Conservation (phyloP, 1,140 invertebrate genomes). For the Saxidomus purpurata region DNA sequence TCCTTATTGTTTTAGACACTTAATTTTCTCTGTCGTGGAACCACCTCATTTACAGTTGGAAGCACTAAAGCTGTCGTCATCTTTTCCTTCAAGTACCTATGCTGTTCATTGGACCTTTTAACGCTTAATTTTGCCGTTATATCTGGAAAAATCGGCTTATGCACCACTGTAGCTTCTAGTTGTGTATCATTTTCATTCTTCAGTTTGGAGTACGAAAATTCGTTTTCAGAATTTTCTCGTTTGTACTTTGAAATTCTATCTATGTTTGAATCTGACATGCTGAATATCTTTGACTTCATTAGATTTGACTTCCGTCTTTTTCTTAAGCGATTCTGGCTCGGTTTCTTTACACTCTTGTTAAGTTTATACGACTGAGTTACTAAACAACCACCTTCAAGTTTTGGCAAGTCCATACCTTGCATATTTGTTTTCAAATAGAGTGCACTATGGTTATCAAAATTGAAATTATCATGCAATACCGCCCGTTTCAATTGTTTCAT, state of each 20-base stretch:
- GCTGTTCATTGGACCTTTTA: neutral
- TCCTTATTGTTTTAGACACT: slow-evolving; percentile 25
- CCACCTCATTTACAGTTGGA: slow-evolving; percentile 27
- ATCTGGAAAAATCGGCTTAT: neutral
- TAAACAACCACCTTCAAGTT: neutral
- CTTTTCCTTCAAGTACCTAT: slow-evolving; percentile 50
- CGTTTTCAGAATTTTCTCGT: neutral
- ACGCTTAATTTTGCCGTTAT: neutral
- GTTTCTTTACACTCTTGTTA: slow-evolving; percentile 17
- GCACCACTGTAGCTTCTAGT: neutral
- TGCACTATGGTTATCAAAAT: slow-evolving; percentile 23
- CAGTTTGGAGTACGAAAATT: neutral
- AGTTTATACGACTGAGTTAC: slow-evolving; percentile 14
- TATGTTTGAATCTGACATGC: slow-evolving; percentile 38
- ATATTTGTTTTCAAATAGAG: neutral
- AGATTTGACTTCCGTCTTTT: slow-evolving; percentile 32
- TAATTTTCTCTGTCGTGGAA: slow-evolving; percentile 38
- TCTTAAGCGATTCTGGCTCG: neutral
- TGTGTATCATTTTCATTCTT: neutral
- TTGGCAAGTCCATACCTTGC: neutral
- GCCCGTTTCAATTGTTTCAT: slow-evolving; percentile 45
- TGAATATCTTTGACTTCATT: slow-evolving; percentile 40
- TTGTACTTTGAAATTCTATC: slow-evolving; percentile 48
- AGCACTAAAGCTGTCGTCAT: slow-evolving; percentile 44
- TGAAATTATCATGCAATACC: slow-evolving; percentile 33